Evolutionary conservation across 2,888 invertebrate species (phyloP), one percentile per base, ranked within the genome.

Genomic region (Eledone cirrhosa): DNA sequence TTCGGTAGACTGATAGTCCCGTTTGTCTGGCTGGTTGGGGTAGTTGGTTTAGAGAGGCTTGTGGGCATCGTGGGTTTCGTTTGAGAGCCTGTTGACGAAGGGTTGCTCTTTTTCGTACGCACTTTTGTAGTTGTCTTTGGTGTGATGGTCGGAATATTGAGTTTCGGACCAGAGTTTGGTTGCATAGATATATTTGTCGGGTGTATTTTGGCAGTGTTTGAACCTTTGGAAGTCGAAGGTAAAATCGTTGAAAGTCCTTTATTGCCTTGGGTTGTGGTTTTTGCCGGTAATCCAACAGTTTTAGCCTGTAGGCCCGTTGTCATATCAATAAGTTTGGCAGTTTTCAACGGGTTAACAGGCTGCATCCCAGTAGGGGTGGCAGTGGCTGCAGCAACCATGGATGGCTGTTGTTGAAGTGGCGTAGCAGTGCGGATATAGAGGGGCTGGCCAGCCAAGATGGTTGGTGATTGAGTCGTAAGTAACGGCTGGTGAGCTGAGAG

Each of bases 341-440:
- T 78, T 78, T 82, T 80, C 59, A 80, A 77, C 13, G 75, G 14
- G 29, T 75, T 76, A 33, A 41, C 72, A 33, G 72, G 72, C 72
- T 79, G 78, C 24, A 77, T 69, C 24, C 78, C 74, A 48, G 78
- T 77, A 33, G 47, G 80, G 59, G 78, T 83, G 81, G 83, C 82
- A 77, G 78, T 81, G 48, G 82, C 67, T 22, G 79, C 74, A 65
- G 48, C 27, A n/a, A 81, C 79, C 81, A 81, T 80, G 77, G 81
- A 79, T 48, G 81, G 84, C 78, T 86, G 87, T 24, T 85, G 77
- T 77, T 85, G 87, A 22, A 87, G 78, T 8, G 86, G 82, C 79
- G 85, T 83, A 11, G 87, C 85, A 48, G 89, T 82, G 14, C 89
- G 83, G 72, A 90, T 87, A 80, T 88, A 88, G 47, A 90, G 81